Percentiles rank a stretch among this genome's conserved stretches.
phyloP scores from a whole-genome alignment of 2,888 invertebrate species.

The Chalcis sispes region DNA sequence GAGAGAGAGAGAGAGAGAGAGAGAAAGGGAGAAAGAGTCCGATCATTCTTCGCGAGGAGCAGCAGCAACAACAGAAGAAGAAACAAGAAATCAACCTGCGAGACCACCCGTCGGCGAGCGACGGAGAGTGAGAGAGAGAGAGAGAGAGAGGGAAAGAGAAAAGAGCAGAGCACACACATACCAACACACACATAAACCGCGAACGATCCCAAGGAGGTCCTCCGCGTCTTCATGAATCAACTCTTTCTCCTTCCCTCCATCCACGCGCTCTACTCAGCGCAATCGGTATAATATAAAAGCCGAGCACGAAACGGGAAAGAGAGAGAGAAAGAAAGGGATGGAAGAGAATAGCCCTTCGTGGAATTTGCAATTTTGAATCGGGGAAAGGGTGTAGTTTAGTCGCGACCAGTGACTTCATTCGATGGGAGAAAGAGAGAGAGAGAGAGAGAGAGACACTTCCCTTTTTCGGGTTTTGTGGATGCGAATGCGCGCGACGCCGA shows the following conservation, averaged over 20 bases:
- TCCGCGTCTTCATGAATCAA: constrained; percentile 76
- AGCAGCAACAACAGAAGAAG: constrained; percentile 62
- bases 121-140: too few species aligned
- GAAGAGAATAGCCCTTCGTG: neutral
- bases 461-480: neutral
- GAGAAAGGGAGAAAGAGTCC: neutral
- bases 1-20: too few species aligned
- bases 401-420: constrained; percentile 34
- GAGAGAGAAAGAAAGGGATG: too few species aligned
- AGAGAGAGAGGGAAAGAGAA: too few species aligned
- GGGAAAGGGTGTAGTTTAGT: neutral
- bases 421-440: too few species aligned
- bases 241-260: constrained; percentile 32
- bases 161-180: constrained; percentile 64
- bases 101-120: constrained; percentile 74
- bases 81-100: constrained; percentile 76
- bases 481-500: neutral
- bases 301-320: constrained; percentile 14
- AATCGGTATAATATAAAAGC: constrained; percentile 71
- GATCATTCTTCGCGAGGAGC: constrained; percentile 4
- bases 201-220: constrained; percentile 74
- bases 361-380: constrained; percentile 46
- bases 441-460: too few species aligned
- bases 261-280: constrained; percentile 58
- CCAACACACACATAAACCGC: constrained; percentile 29